These are phyloP conservation scores for Sinocyclocheilus anshuiensis DNA, from an alignment of 2,113 vertebrate genomes.

Conservation along the genomic window DNA sequence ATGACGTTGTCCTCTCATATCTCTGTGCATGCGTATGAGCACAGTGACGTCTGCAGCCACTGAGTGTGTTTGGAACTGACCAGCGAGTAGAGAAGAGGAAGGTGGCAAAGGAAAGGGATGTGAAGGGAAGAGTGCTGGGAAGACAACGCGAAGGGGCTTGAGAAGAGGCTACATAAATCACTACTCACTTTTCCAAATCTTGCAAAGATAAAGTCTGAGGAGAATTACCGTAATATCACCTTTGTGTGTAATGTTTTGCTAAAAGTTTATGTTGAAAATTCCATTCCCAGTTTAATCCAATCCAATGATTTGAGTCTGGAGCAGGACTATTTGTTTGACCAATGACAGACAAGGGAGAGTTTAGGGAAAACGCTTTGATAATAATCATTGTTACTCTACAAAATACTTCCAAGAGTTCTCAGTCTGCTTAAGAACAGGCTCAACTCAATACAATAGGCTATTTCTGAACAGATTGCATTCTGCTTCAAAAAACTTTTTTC, in stretches of 20 bases:
- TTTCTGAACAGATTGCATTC: too few relatives aligned
- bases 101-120: conserved; percentile 11
- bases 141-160: not conserved
- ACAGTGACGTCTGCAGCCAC: conserved; percentile 42
- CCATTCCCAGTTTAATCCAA: too few relatives aligned
- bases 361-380: not conserved
- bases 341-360: not conserved
- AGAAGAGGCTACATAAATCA: not conserved
- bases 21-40: not conserved
- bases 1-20: conserved; percentile 36
- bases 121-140: conserved; percentile 4
- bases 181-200: not conserved
- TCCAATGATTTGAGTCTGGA: not conserved
- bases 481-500: not conserved
- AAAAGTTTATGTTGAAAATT: too few relatives aligned
- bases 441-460: not conserved
- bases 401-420: not conserved
- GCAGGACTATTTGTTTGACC: not conserved
- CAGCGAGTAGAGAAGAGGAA: not conserved
- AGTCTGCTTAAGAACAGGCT: not conserved
- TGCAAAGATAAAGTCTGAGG: not conserved
- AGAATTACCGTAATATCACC: not conserved
- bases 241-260: not conserved
- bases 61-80: conserved; percentile 8
- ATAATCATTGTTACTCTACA: not conserved